These are phyloP conservation scores for Haliaeetus leucogaster DNA, from an alignment of 2,113 vertebrate genomes.

Conservation along the genomic window DNA sequence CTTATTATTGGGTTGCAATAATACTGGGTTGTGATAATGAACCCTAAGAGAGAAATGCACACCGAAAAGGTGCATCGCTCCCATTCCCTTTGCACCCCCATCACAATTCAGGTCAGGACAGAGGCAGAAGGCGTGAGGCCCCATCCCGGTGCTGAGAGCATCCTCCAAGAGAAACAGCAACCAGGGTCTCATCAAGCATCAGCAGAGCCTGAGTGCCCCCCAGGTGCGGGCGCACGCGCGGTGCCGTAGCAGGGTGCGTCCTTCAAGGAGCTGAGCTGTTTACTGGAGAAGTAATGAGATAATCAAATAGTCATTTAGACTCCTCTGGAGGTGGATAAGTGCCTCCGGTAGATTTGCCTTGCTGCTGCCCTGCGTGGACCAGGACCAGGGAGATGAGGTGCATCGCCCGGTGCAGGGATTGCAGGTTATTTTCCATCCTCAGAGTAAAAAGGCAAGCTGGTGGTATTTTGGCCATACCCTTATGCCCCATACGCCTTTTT, in stretches of 20 bases:
- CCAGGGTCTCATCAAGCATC: background rate
- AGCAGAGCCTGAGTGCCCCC: background rate
- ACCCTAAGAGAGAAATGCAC: background rate
- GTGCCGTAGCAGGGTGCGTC: background rate
- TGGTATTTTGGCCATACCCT: background rate
- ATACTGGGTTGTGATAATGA: background rate
- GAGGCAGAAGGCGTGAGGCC: background rate
- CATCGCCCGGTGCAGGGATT: rapidly evolving
- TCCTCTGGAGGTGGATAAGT: background rate
- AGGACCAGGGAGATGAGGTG: background rate
- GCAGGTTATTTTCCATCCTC: background rate
- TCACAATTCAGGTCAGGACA: background rate
- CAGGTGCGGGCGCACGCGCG: rapidly evolving
- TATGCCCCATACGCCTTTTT: rapidly evolving
- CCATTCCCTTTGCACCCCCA: background rate
- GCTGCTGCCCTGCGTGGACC: rapidly evolving
- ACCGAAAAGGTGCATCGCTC: background rate
- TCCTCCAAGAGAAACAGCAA: background rate
- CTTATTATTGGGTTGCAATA: background rate
- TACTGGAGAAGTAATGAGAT: background rate
- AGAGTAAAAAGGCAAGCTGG: background rate
- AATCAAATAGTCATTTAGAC: background rate
- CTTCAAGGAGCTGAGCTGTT: slow-evolving; percentile 56
- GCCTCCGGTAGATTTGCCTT: background rate
- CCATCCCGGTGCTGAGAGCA: background rate